These are phyloP conservation scores for Australoheros facetus DNA, from an alignment of 2,797 vertebrate genomes.

Conservation along the genomic window DNA sequence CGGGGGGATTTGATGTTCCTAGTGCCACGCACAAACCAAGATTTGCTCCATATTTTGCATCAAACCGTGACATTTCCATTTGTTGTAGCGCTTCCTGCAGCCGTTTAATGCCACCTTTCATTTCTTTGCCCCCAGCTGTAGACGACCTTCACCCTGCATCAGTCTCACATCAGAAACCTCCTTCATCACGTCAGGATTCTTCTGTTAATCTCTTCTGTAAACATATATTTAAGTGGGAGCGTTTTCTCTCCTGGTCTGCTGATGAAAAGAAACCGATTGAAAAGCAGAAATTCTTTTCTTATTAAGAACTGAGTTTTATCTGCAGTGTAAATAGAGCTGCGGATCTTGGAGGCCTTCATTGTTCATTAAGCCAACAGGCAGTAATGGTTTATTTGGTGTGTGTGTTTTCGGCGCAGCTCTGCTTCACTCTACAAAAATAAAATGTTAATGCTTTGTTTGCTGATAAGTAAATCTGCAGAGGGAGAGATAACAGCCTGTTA, in stretches of 20 bases:
- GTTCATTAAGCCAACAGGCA: conserved; percentile 40
- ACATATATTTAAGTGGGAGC: not conserved
- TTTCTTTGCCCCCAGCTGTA: not conserved
- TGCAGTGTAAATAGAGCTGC: conserved; percentile 1
- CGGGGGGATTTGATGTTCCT: not conserved
- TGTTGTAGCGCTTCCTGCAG: not conserved
- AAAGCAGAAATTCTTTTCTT: not conserved
- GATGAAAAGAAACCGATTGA: not conserved
- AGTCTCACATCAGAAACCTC: not conserved
- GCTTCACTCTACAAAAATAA: conserved; percentile 21
- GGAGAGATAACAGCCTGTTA: conserved; percentile 27
- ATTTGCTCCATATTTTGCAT: not conserved
- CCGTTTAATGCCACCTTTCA: not conserved
- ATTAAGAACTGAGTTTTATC: conserved; percentile 8
- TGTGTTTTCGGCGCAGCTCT: conserved; percentile 31
- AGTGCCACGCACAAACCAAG: not conserved
- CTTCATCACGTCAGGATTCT: not conserved
- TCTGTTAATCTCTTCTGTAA: not conserved
- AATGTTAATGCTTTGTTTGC: conserved; percentile 60
- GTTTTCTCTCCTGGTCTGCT: not conserved
- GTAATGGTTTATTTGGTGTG: conserved; percentile 25
- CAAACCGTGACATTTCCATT: not conserved
- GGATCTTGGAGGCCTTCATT: conserved; percentile 9
- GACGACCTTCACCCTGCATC: not conserved
- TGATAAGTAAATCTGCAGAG: conserved; percentile 10